Evolutionary conservation across 1,140 invertebrate genomes (phyloP).

Genomic region (Ostrea denselamellosa): DNA sequence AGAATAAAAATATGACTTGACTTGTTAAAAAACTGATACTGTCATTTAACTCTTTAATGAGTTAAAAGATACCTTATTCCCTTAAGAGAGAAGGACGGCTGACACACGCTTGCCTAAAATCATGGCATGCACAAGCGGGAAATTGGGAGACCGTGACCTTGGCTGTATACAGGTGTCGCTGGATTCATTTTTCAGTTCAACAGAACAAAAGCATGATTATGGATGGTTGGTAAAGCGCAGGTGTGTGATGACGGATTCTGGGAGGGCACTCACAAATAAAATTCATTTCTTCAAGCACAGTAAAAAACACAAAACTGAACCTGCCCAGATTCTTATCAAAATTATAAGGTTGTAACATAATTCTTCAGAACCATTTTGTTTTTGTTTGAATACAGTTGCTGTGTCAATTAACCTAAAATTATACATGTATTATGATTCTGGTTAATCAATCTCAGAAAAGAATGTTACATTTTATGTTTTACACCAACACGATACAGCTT

Average conservation of each 20-base stretch:
- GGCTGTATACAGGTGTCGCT: background rate
- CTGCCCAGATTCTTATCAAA: background rate
- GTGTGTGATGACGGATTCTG: background rate
- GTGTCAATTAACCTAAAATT: background rate
- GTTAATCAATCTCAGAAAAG: background rate
- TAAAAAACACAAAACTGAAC: background rate
- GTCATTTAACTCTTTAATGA: background rate
- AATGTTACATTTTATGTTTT: background rate
- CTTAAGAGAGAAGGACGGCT: background rate
- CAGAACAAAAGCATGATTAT: slow-evolving; percentile 23
- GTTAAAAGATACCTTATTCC: background rate
- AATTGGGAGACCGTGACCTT: background rate
- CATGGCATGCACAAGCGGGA: slow-evolving; percentile 6
- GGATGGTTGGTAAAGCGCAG: slow-evolving; percentile 12
- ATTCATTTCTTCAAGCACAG: background rate
- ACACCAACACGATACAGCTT: background rate
- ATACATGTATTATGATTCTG: background rate
- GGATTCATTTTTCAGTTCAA: background rate
- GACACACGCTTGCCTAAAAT: background rate
- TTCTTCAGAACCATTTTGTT: background rate
- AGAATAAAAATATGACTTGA: background rate
- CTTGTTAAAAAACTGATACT: background rate
- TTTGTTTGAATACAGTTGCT: background rate
- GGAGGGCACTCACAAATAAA: background rate
- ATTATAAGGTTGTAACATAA: background rate